Base-by-base conservation (phyloP, 2,888 invertebrate species). In the Agonopterix arenella region DNA sequence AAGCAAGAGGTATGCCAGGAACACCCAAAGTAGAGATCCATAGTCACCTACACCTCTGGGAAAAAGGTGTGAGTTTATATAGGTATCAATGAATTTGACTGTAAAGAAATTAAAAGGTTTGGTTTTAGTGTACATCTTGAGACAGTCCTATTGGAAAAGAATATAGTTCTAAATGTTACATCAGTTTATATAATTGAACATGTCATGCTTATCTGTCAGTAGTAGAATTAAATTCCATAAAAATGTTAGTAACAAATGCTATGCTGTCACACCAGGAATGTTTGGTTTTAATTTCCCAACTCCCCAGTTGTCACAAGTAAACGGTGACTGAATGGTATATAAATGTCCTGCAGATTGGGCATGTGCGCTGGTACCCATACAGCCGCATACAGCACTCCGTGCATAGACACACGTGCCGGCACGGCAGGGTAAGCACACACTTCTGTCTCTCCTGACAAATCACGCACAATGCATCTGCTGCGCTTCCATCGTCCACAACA, bases 361-460 rank as follows among this genome's bases (percentile, higher is more conserved):
- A 91, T 53, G 82, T 89, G 16, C 85, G 78, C 66, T 85, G 90
- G 62, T 84, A 89, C 16, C 80, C 78, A 73, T 84, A 84, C 3
- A 91, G 64, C n/a, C 81, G 71, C 55, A 78, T 64, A 54, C 83
- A 88, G 58, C 91, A 91, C 57, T 90, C 90, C 36, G 73, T 73
- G 61, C 91, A 91, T 40, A 91, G 68, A 58, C 91, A 91, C 13
- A 91, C 79, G 76, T 91, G 91, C 11, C 89, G 80, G 59, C 91
- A 91, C 0, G 91, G 91, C 49, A 91, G 63, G 44, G 90, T 83
- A 42, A 91, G 67, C 11, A 91, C 88, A 80, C 90, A 90, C 68
- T 90, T 91, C 53, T 83, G 81, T 4, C 85, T 68, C 59, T 91
- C 91, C 59, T 90, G 89, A 56, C 91, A 91, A 55, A 91, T 86